Evolutionary conservation across 1,140 invertebrate species (phyloP), one percentile per base, ranked within the genome.

Genomic region (Drosophila navojoa): DNA sequence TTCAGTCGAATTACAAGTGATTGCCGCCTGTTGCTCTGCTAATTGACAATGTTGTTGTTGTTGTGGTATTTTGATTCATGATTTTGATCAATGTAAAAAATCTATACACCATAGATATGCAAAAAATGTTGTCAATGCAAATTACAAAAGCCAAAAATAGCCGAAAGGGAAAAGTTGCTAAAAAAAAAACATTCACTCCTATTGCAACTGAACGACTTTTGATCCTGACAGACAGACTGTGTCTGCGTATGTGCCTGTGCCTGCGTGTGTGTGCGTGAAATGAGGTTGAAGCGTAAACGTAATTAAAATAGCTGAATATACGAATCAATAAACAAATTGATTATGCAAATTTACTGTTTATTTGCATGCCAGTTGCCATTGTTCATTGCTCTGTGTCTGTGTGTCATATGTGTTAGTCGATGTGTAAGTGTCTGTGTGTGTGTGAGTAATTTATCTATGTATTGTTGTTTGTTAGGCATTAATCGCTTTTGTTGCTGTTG

Each of bases 301-400:
- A 85, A 85, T 85, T 85, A 85, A 85, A 85, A 85, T 78, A 78
- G 76, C 76, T 82, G 64, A 86, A 77, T 81, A 79, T 79, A 76
- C 82, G 82, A 87, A 86, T 86, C 81, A 86, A 87, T 79, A 86
- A 86, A 81, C 81, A 86, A 87, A 86, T 86, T 87, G 78, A 87
- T 86, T 86, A 86, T 86, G 82, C 82, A 86, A 86, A 86, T 81
- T 81, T 82, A 81, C 82, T 71, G 71, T 86, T 86, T 81, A 85
- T 86, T 86, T 86, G 81, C 81, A 75, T 85, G 72, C 54, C 72
- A 74, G 60, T 70, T 81, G 69, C 68, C 66, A 68, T 59, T 66
- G 61, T 66, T 45, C 44, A 45, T 4, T 16, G 42, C 35, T 11
- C 9, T 35, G 11, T 38, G 5, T 71, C 42, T 81, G 29, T 22